Evolutionary conservation across 2,888 invertebrate genomes (phyloP).

Genomic region (Torymus aiolomorphi): DNA sequence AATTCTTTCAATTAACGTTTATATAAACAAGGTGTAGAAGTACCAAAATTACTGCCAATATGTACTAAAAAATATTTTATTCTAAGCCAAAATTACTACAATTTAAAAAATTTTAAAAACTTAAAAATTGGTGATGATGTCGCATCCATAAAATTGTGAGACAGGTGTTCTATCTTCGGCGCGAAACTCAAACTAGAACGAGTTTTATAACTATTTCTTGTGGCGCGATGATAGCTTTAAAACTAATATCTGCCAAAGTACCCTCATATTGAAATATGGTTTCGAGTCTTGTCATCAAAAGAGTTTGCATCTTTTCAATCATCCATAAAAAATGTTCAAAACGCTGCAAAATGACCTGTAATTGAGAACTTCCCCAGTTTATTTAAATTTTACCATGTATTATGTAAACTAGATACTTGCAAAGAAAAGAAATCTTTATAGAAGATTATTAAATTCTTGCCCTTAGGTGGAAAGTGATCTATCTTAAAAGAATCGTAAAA

Average conservation of each 20-base stretch:
- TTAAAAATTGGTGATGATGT: slow-evolving; percentile 1
- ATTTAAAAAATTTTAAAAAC: too few species aligned
- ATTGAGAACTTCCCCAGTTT: too few species aligned
- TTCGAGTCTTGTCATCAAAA: not conserved
- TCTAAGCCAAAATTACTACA: too few species aligned
- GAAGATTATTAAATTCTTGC: slow-evolving; percentile 15
- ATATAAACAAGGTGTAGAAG: too few species aligned
- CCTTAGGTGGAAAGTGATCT: slow-evolving; percentile 12
- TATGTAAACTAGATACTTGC: too few species aligned
- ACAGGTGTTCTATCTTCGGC: not conserved
- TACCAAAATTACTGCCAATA: too few species aligned
- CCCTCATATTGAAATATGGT: not conserved
- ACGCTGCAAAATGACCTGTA: too few species aligned
- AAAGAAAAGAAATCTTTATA: not conserved
- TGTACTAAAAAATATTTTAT: too few species aligned
- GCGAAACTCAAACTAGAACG: slow-evolving; percentile 29
- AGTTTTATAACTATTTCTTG: not conserved
- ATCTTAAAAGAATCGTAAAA: slow-evolving; percentile 20
- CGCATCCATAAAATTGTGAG: slow-evolving; percentile 28
- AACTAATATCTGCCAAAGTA: not conserved
- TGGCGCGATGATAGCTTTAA: not conserved
- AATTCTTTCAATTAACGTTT: too few species aligned
- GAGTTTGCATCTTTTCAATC: too few species aligned
- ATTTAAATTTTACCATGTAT: too few species aligned
- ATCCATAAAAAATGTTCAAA: too few species aligned